Percentiles rank a stretch among this genome's conserved stretches.
Evolutionary conservation across 2,888 invertebrate genomes (phyloP).

Genomic region (Eumacrocentrus americanus): DNA sequence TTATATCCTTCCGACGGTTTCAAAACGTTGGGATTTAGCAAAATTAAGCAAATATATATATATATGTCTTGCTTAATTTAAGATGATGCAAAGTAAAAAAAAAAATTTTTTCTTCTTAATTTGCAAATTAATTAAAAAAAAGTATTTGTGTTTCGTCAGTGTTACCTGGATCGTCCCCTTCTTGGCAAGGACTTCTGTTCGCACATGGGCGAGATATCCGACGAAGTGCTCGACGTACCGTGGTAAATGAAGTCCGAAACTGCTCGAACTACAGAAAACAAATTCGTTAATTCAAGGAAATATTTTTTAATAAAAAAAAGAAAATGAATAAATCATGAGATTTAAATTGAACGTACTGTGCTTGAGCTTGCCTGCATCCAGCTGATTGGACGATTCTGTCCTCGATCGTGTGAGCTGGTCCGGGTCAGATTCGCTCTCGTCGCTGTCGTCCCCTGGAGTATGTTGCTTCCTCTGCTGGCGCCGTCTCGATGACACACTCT

Average conservation of each 20-base stretch:
- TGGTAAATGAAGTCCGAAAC: conserved; percentile 75
- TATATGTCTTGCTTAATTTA: too few species aligned
- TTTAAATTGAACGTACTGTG: conserved; percentile 67
- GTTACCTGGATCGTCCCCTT: conserved; percentile 73
- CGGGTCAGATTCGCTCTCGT: conserved; percentile 77
- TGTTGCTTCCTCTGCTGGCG: conserved; percentile 68
- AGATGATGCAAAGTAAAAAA: neutral
- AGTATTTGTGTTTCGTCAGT: neutral
- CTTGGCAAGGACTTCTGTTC: conserved; percentile 78
- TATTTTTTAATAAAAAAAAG: conserved; percentile 12
- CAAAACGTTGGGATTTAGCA: too few species aligned
- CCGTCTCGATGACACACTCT: conserved; percentile 64
- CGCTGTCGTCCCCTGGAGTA: conserved; percentile 68
- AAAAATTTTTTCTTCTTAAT: neutral
- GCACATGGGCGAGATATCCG: conserved; percentile 79
- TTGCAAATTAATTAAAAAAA: neutral
- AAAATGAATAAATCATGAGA: neutral
- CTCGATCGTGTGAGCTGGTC: conserved; percentile 76
- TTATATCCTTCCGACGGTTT: too few species aligned
- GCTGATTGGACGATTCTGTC: conserved; percentile 76
- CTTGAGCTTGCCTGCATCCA: conserved; percentile 73
- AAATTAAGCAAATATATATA: neutral
- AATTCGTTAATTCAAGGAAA: too few species aligned
- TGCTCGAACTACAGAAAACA: conserved; percentile 58
- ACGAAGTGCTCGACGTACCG: conserved; percentile 78